Conservation (phyloP, 2,113 vertebrate species). For the Zosterops pallidus region DNA sequence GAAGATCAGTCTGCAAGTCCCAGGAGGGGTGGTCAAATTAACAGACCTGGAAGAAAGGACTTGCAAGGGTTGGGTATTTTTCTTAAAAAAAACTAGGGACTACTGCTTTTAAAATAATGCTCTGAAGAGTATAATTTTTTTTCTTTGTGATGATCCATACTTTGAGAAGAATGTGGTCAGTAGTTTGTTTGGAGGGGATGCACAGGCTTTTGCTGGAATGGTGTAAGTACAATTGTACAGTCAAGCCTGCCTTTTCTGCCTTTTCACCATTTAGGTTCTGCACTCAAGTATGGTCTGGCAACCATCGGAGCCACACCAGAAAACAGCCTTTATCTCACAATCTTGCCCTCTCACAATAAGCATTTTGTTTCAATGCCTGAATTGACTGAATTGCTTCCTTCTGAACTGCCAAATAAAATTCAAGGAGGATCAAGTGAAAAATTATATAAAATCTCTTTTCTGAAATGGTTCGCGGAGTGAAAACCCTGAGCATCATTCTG, state of each 20-base stretch:
- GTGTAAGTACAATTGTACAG: neutral
- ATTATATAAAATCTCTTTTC: neutral
- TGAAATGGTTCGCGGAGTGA: neutral
- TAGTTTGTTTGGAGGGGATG: neutral
- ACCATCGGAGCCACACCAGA: neutral
- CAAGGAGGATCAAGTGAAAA: neutral
- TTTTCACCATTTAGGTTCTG: neutral
- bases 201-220: neutral
- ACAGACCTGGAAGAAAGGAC: neutral
- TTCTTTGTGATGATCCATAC: neutral
- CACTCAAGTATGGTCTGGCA: conserved; percentile 17
- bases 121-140: neutral
- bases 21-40: neutral
- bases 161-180: neutral
- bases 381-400: neutral
- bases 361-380: neutral
- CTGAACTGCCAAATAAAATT: conserved; percentile 12
- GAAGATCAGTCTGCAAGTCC: neutral
- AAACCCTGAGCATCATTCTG: neutral
- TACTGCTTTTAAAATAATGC: conserved; percentile 14
- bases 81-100: neutral
- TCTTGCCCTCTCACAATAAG: neutral
- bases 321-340: conserved; percentile 6
- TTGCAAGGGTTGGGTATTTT: neutral
- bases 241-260: conserved; percentile 12